These are phyloP conservation scores for Parapsyche elsis DNA, from an alignment of 1,140 invertebrate genomes.

Conservation along the genomic window DNA sequence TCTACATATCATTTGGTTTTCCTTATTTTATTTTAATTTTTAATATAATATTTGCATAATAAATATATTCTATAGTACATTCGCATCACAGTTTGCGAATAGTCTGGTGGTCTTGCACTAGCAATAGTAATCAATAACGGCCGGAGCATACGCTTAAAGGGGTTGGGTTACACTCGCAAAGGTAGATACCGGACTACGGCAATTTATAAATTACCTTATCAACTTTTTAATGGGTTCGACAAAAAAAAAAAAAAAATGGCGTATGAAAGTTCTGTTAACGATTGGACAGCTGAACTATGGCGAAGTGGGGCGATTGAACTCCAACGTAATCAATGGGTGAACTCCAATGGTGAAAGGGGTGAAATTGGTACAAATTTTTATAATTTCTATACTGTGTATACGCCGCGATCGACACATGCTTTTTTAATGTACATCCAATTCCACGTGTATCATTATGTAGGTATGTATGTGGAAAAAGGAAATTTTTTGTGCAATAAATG, in stretches of 20 bases:
- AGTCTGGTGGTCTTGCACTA: background rate
- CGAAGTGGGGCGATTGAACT: conserved; percentile 28
- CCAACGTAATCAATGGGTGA: conserved; percentile 4
- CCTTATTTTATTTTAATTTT: too few species aligned
- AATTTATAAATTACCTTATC: conserved; percentile 1
- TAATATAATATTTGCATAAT: too few species aligned
- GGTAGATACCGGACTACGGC: background rate
- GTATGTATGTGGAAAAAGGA: too few species aligned
- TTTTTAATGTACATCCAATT: background rate
- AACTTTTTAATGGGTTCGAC: background rate
- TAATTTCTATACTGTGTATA: background rate
- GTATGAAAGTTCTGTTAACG: background rate
- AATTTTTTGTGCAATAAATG: too few species aligned
- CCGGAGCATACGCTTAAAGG: background rate
- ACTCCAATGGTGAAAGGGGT: conserved; percentile 8
- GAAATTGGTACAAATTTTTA: conserved; percentile 13
- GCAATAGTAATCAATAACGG: conserved; percentile 8
- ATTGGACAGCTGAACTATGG: conserved; percentile 8
- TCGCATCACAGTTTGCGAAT: background rate
- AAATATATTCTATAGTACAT: too few species aligned
- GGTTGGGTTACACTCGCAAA: background rate
- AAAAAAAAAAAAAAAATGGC: background rate
- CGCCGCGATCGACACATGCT: background rate
- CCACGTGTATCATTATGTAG: too few species aligned
- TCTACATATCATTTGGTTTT: too few species aligned